These are phyloP conservation scores for Conopomorpha cramerella DNA, from an alignment of 1,140 invertebrate genomes.

Conservation along the genomic window DNA sequence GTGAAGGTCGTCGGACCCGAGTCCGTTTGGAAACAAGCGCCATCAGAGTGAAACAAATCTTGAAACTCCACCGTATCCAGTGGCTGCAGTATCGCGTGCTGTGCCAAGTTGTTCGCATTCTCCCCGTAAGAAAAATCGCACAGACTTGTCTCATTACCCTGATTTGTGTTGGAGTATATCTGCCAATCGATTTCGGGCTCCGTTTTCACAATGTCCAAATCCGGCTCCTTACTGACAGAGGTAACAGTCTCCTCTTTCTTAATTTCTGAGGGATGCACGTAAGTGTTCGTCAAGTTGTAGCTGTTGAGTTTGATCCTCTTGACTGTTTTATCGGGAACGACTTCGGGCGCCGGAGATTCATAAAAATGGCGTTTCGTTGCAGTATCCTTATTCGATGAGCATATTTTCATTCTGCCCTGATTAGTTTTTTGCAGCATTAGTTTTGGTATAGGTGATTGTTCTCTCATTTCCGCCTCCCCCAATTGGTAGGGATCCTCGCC, in stretches of 20 bases:
- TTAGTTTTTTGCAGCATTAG: constrained; percentile 42
- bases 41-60: too few species aligned
- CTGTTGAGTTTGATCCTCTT: constrained; percentile 11
- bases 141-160: constrained; percentile 17
- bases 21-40: too few species aligned
- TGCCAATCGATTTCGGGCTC: constrained; percentile 30
- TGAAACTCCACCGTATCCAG: constrained; percentile 29
- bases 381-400: constrained; percentile 8
- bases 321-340: constrained; percentile 8
- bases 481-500: constrained; percentile 47
- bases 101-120: constrained; percentile 13
- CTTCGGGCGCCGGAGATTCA: background rate
- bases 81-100: constrained; percentile 12
- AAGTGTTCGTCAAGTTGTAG: constrained; percentile 12
- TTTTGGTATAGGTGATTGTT: constrained; percentile 45
- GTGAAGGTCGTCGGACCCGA: too few species aligned
- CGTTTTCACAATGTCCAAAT: constrained; percentile 26
- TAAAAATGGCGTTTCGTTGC: constrained; percentile 2
- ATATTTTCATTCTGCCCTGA: constrained; percentile 27
- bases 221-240: constrained; percentile 21
- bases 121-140: constrained; percentile 31
- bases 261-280: constrained; percentile 10
- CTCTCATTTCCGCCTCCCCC: constrained; percentile 40
- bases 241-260: constrained; percentile 20
- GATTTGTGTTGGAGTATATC: constrained; percentile 13